Evolutionary conservation across 2,797 vertebrate species (phyloP).

Genomic region (Gastrophryne carolinensis): DNA sequence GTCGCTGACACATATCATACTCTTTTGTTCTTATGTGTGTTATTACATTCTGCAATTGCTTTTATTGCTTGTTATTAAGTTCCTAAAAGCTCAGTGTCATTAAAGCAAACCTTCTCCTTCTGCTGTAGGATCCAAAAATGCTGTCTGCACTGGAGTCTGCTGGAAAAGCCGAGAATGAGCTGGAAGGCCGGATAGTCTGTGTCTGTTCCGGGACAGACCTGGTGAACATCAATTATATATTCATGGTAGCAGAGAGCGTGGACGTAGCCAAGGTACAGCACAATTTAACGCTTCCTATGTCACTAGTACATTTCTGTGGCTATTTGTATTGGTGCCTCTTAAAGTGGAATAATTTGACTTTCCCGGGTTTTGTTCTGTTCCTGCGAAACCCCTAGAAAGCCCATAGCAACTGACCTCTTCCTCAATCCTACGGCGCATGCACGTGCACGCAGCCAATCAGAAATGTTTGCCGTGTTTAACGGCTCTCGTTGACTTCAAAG

Average conservation of each 20-base stretch:
- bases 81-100: neutral
- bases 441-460: too few species aligned
- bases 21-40: neutral
- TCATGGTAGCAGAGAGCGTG: slow-evolving; percentile 89
- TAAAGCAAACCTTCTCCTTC: slow-evolving; percentile 46
- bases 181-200: slow-evolving; percentile 91
- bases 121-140: slow-evolving; percentile 90
- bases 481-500: too few species aligned
- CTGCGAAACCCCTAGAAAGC: too few species aligned
- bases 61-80: neutral
- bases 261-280: slow-evolving; percentile 87
- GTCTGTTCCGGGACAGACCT: slow-evolving; percentile 94
- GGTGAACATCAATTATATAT: slow-evolving; percentile 96
- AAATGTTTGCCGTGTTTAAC: too few species aligned
- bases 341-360: too few species aligned
- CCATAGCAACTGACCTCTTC: too few species aligned
- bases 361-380: too few species aligned
- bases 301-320: neutral
- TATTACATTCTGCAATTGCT: neutral
- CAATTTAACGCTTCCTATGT: slow-evolving; percentile 30
- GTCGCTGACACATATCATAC: neutral
- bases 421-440: too few species aligned
- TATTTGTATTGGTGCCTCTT: too few species aligned
- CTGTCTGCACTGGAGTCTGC: slow-evolving; percentile 85
- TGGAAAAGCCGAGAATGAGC: slow-evolving; percentile 86